Base-by-base conservation (phyloP, 2,113 vertebrate genomes). In the Sturnus vulgaris region DNA sequence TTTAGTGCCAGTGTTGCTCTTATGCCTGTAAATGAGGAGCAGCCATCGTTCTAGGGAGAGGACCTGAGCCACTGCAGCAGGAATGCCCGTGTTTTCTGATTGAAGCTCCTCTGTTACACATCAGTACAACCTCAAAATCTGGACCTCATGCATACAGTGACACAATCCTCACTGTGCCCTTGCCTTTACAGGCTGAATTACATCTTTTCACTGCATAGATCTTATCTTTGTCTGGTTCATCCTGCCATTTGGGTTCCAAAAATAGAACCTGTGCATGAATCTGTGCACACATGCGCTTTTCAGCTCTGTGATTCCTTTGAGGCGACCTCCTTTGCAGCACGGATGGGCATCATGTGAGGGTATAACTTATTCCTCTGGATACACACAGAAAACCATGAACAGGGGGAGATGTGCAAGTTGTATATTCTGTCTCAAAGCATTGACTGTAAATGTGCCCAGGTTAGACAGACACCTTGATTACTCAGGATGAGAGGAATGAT, bases 301-400 rank as follows among this genome's bases (percentile, higher is more conserved):
- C 70, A 66, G 84, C 73, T 63, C 65, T 53, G 0, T 40, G 31
- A 19, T 44, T 93, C 19, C 61, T 76, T 40, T 68, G 9, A 75
- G 91, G 13, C 90, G 84, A 87, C 89, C 86, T 93, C 70, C 66
- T 93, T 96, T 93, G 37, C n/a, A 86, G 88, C 73, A 47, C 39
- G 31, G 79, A 30, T 19, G 47, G 90, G 72, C 61, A 35, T 7
- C 4, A 1, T 50, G 33, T 1, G 1, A 56, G 64, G 46, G 46
- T 52, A 19, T 86, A 50, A 18, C 35, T 78, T 12, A 4, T 75
- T 71, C 28, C 44, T 89, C 57, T 53, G 71, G 57, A 49, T 39
- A 15, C 12, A 37, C 22, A 15, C 60, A 15, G 16, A 40, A 53
- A 73, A 44, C 25, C 57, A 2, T 7, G 10, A 60, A 49, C 25